These are phyloP conservation scores for Sandelia bainsii DNA, from an alignment of 2,797 vertebrate genomes.

Conservation along the genomic window DNA sequence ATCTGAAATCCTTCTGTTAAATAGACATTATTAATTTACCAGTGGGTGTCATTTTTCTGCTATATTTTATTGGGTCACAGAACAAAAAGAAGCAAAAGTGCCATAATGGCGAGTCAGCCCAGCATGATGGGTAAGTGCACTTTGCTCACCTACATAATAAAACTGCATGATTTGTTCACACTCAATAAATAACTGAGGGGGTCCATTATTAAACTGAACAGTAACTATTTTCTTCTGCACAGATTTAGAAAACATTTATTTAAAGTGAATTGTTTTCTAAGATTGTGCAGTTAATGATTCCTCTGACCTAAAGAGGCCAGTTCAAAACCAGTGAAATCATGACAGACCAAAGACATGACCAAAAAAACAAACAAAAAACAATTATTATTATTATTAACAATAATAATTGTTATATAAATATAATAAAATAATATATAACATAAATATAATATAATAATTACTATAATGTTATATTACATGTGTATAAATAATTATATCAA, in stretches of 20 bases:
- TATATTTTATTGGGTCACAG: not conserved
- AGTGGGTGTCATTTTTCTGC: conserved; percentile 2
- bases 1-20: not conserved
- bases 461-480: no score
- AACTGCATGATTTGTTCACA: conserved; percentile 19
- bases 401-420: no score
- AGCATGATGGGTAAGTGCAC: not conserved
- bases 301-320: conserved; percentile 2
- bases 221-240: conserved; percentile 10
- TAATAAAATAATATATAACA: no score
- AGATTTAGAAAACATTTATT: conserved; percentile 18
- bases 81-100: conserved; percentile 12
- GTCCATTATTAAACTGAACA: conserved; percentile 24
- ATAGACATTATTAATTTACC: conserved; percentile 14
- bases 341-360: conserved; percentile 10
- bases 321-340: conserved; percentile 3
- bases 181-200: conserved; percentile 22
- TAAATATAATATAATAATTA: no score
- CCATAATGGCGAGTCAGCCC: conserved; percentile 28
- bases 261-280: conserved; percentile 9
- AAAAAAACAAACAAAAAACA: no score
- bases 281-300: not conserved
- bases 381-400: no score
- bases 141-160: conserved; percentile 23
- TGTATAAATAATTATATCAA: no score